phyloP scores from a whole-genome alignment of 2,888 invertebrate species.

The Melipona beecheii region DNA sequence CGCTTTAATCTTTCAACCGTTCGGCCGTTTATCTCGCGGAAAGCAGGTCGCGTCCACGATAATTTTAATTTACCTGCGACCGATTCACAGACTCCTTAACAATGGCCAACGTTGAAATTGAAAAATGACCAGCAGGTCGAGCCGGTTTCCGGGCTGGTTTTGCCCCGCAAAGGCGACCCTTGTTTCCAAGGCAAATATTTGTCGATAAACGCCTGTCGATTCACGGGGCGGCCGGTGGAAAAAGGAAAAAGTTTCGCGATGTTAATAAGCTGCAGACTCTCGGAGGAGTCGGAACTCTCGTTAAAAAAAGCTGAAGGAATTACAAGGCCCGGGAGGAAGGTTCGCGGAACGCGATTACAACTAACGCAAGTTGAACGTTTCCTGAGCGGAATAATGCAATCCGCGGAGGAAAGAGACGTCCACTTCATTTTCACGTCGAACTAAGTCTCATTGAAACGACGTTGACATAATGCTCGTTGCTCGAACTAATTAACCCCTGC shows the following conservation, averaged over 20 bases:
- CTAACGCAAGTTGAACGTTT: conserved; percentile 44
- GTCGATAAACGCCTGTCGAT: conserved; percentile 41
- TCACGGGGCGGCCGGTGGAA: not conserved
- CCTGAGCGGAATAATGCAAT: conserved; percentile 49
- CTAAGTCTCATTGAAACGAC: conserved; percentile 37
- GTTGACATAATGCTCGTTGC: conserved; percentile 44
- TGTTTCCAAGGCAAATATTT: conserved; percentile 35
- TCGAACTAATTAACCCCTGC: conserved; percentile 36
- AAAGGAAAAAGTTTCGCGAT: conserved; percentile 38
- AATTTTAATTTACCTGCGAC: conserved; percentile 48
- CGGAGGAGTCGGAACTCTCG: conserved; percentile 8
- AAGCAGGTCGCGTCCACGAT: conserved; percentile 5
- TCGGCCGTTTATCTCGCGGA: conserved; percentile 3
- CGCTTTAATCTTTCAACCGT: conserved; percentile 57
- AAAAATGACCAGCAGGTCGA: not conserved
- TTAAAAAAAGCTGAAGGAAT: conserved; percentile 45
- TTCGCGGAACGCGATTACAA: conserved; percentile 48
- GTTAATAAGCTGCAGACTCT: conserved; percentile 49
- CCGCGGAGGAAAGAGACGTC: conserved; percentile 30
- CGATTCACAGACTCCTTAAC: conserved; percentile 9
- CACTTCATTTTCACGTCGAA: conserved; percentile 48
- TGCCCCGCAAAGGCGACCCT: not conserved
- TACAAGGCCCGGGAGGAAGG: conserved; percentile 23
- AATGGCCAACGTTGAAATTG: conserved; percentile 29
- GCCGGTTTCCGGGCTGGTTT: not conserved